Base-by-base conservation (phyloP, 2,888 invertebrate genomes). In the Drosophila multiciliata region DNA sequence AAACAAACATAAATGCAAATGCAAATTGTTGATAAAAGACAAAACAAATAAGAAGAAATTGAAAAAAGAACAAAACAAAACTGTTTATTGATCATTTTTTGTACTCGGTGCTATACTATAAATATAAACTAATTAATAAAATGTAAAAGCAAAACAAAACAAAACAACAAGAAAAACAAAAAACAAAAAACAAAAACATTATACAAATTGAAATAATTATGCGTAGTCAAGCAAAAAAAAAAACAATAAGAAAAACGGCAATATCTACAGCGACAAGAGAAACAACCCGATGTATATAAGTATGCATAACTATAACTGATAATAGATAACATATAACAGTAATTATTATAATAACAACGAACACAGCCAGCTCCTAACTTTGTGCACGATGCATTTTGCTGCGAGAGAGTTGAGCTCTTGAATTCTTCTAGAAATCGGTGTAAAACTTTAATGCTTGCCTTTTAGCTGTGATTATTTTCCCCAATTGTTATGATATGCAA, bases 61-160 rank as follows among this genome's bases (percentile, higher is more conserved):
- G 20, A 52, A 45, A 61, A 75, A 76, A 71, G 65, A 85, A 82
- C 81, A 83, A 83, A 71, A 75, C 73, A 89, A 87, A 85, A 82
- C 83, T 89, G 83, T 88, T 89, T 83, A 82, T 75, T 83, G 77
- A 82, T 88, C 81, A 87, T 90, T 90, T 91, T 91, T 92, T 92
- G 88, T 92, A 92, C 91, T 92, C 90, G 92, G 92, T 92, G 92
- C 92, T 92, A 92, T 92, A 92, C 91, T 91, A 92, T 92, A 92
- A 84, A 88, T 86, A 87, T 85, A 69, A 82, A 86, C 83, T 89
- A 88, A 80, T 89, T 86, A 82, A 89, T 72, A 72, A 85, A 66
- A 83, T 69, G 62, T 64, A 69, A 70, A 74, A 20, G 61, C 61
- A 66, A 66, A 78, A 60, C 35, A 62, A 76, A 55, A 66, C 35